phyloP scores from a whole-genome alignment of 2,888 invertebrate species.

The Athrips mouffetella region DNA sequence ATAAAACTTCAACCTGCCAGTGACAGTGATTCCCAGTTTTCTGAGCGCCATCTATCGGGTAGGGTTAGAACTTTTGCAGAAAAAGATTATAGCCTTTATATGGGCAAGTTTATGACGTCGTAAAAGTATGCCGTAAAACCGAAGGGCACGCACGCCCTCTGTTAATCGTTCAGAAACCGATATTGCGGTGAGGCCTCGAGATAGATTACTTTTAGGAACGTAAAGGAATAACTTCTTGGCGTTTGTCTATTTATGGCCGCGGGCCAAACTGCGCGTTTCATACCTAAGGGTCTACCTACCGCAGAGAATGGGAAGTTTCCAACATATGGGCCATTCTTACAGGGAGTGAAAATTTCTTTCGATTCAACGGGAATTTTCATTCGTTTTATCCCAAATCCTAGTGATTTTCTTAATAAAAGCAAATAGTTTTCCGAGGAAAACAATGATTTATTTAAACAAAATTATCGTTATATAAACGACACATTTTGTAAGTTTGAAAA shows the following conservation, averaged over 20 bases:
- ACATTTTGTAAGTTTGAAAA: too few relatives aligned
- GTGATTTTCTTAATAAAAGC: too few relatives aligned
- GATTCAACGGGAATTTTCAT: neutral
- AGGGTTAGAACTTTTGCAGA: slow-evolving; percentile 49
- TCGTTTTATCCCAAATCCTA: neutral
- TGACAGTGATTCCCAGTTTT: slow-evolving; percentile 70
- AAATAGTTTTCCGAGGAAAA: too few relatives aligned
- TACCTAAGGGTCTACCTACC: slow-evolving; percentile 17
- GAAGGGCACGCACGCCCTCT: slow-evolving; percentile 77
- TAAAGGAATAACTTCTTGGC: slow-evolving; percentile 67
- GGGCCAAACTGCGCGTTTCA: slow-evolving; percentile 46
- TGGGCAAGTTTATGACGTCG: slow-evolving; percentile 71
- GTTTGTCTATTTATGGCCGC: slow-evolving; percentile 68
- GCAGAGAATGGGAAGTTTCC: slow-evolving; percentile 12
- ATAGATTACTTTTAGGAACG: slow-evolving; percentile 70
- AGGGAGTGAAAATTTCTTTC: slow-evolving; percentile 1
- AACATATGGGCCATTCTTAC: slow-evolving; percentile 3
- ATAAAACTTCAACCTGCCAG: slow-evolving; percentile 74
- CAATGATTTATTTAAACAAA: too few relatives aligned
- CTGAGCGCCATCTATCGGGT: slow-evolving; percentile 67
- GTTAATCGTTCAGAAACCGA: slow-evolving; percentile 78
- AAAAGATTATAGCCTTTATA: slow-evolving; percentile 76
- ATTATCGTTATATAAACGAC: too few relatives aligned
- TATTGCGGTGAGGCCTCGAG: slow-evolving; percentile 73
- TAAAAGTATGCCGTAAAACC: slow-evolving; percentile 75